phyloP scores from a whole-genome alignment of 2,797 vertebrate genomes.

The Perodicticus potto region DNA sequence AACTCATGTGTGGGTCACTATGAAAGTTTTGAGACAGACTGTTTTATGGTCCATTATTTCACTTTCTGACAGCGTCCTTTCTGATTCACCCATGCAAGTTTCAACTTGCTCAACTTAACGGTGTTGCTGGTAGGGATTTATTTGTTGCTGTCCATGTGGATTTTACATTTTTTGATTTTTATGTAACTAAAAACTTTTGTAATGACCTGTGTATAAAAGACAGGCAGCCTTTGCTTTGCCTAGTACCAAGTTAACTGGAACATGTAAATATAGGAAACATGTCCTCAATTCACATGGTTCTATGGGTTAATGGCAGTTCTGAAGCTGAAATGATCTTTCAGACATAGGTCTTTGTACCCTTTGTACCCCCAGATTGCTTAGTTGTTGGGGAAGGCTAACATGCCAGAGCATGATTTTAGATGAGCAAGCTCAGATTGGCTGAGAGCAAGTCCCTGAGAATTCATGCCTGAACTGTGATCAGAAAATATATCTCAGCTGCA shows the following conservation, averaged over 20 bases:
- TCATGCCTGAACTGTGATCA: background rate
- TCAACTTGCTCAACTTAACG: no score
- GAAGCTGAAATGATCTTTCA: background rate
- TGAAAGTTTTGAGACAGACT: no score
- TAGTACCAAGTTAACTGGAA: background rate
- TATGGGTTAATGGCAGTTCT: background rate
- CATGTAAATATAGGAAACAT: background rate
- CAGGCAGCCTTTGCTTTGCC: background rate
- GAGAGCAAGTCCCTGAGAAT: background rate
- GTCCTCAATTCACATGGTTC: background rate
- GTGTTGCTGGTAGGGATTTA: no score
- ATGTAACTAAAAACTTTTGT: background rate
- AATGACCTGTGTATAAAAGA: background rate
- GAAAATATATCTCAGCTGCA: background rate
- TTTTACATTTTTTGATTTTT: no score
- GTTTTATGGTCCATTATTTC: no score
- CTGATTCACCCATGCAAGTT: no score
- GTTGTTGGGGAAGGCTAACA: background rate
- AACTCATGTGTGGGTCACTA: no score
- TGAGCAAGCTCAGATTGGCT: background rate
- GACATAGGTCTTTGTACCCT: background rate
- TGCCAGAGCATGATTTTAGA: background rate
- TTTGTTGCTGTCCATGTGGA: no score
- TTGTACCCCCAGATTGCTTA: background rate
- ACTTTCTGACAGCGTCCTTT: no score